Base-by-base conservation (phyloP, 2,888 invertebrate species). In the Andrena bicolor region DNA sequence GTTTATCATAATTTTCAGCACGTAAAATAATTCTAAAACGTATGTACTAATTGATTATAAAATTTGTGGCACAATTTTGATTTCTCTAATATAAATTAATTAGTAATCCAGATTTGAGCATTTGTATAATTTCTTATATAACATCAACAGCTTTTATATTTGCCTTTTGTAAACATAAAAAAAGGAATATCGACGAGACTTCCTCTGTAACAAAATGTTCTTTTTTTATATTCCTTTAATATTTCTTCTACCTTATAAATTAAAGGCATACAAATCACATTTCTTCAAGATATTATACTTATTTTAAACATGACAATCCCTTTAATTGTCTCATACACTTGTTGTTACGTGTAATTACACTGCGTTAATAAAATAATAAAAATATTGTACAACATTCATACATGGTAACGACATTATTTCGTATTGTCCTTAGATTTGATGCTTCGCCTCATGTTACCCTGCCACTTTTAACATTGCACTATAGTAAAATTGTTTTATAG, bases 381-480 rank as follows among this genome's bases (percentile, higher is more conserved):
- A 49, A 35, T 70, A 74, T 60, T 49, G n/a, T 60, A 71, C 26
- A 75, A 60, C 23, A 75, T 61, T 71, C 8, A 8, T 53, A 72
- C 23, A 63, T 72, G 16, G 56, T 63, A 53, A 72, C 30, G 20
- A 61, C 30, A 35, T 28, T 13, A 60, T 7, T 30, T 56, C 10
- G 58, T 60, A 58, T 48, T 26, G 58, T 60, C 53, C 16, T 69
- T 64, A 68, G 1, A 26, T 48, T 20, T 48, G 41, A 51, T 48
- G 48, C 48, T 69, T 79, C 58, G 63, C 77, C 53, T 63, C 56
- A 64, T 63, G 77, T 79, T 79, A 79, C 63, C 23, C 63, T 69
- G n/a, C 30, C n/a, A 63, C 6, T 48, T 41, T 48, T 41, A 51
- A 53, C 32, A 53, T 76, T 23, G 6, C 4, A n/a, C 20, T 61